A percentile compares a stretch with the other conserved stretches of the same genome.
phyloP scores from a whole-genome alignment of 2,797 vertebrate species.

The Takifugu rubripes region DNA sequence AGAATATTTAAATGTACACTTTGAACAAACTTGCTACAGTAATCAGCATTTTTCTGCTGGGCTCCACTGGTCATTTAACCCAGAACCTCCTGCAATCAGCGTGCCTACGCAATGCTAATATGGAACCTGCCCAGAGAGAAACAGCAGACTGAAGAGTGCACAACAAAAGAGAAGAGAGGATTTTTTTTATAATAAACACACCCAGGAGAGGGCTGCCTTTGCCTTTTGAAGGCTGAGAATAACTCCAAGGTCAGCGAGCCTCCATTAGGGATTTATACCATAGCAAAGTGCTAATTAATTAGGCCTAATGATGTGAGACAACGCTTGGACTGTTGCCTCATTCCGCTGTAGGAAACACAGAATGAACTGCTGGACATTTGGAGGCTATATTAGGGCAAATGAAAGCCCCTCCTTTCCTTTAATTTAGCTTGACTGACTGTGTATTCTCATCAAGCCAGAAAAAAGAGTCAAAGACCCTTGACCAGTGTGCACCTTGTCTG shows the following conservation, averaged over 20 bases:
- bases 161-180: conserved; percentile 20
- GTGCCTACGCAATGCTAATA: conserved; percentile 6
- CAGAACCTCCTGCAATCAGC: conserved; percentile 12
- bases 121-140: neutral
- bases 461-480: neutral
- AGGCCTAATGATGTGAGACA: conserved; percentile 63
- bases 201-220: conserved; percentile 32
- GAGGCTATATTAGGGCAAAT: conserved; percentile 29
- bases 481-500: conserved; percentile 1
- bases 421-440: conserved; percentile 20
- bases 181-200: conserved; percentile 32
- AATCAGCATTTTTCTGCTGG: neutral
- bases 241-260: conserved; percentile 63
- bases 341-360: conserved; percentile 23
- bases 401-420: conserved; percentile 13
- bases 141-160: neutral
- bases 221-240: conserved; percentile 50
- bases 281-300: conserved; percentile 66
- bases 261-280: conserved; percentile 48
- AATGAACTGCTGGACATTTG: conserved; percentile 17
- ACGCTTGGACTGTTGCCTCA: conserved; percentile 33
- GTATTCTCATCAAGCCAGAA: conserved; percentile 1
- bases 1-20: neutral
- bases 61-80: conserved; percentile 17
- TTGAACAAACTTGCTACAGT: neutral